Base-by-base conservation (phyloP, 2,113 vertebrate genomes). In the Catharus minimus region DNA sequence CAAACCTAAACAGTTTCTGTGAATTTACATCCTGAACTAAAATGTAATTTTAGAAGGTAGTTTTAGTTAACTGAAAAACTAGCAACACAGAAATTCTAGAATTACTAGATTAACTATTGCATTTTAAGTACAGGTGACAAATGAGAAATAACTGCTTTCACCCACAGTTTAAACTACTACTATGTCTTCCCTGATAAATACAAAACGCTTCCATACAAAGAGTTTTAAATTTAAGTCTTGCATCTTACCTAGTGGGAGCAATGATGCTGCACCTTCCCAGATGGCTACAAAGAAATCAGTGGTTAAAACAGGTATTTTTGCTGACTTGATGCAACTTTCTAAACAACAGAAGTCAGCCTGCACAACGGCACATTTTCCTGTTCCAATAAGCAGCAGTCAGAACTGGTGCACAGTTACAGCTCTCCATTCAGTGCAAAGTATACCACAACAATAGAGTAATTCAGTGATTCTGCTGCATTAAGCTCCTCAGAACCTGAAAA, bases 241-340 rank as follows among this genome's bases (percentile, higher is more conserved):
- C 24, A 72, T 65, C 86, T 95, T 97, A 95, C 94, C 94, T 89
- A 83, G 38, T 7, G 32, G 65, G 50, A 93, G 76, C 41, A 92
- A 56, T 22, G 77, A 77, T 65, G 72, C 84, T 80, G 85, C 79
- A 88, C 68, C 74, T 94, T 94, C 73, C 74, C 36, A 89, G 67
- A 76, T 13, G 77, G 52, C 47, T 10, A 24, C 9, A 10, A 82
- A 95, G 49, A 93, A 85, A 80, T 89, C 85, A 93, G 81, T 38
- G 24, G 39, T 80, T 91, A 74, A 85, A 93, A 88, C 5, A 74
- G n/a, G 0, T 47, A 60, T 88, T 87, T 81, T 41, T 86, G 58
- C 94, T 94, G 80, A 95, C 86, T 74, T 56, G 58, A 52, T 49
- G 53, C 73, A 88, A 86, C 66, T 94, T 92, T 86, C 82, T 80